Percentiles rank a stretch among this genome's conserved stretches.
phyloP scores from a whole-genome alignment of 1,140 invertebrate species.

The Drosophila pruinosa region DNA sequence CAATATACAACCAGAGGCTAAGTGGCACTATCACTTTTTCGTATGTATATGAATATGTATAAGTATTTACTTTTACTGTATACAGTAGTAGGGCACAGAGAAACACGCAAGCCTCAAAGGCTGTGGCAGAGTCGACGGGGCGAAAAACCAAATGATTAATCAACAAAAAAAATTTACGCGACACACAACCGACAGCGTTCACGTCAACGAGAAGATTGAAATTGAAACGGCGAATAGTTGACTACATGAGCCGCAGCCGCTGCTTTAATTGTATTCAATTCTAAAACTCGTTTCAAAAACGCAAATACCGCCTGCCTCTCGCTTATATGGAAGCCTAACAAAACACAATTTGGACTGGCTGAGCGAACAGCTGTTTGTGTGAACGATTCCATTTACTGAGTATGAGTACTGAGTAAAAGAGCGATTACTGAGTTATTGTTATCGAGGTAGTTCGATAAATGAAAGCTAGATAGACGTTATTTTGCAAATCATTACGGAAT shows the following conservation, averaged over 20 bases:
- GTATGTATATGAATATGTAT: conserved; percentile 31
- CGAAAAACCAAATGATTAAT: conserved; percentile 17
- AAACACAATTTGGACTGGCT: conserved; percentile 8
- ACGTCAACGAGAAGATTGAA: conserved; percentile 47
- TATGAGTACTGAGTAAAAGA: conserved; percentile 9
- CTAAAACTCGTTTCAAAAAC: conserved; percentile 49
- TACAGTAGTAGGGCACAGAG: not conserved
- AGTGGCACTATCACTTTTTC: conserved; percentile 43
- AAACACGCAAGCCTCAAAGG: conserved; percentile 6
- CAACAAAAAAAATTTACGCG: conserved; percentile 7
- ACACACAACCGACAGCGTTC: conserved; percentile 38
- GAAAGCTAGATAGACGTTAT: not conserved
- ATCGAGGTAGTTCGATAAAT: conserved; percentile 1
- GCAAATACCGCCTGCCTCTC: conserved; percentile 32
- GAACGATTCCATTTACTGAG: not conserved
- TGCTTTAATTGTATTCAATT: conserved; percentile 39
- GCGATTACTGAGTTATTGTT: conserved; percentile 10
- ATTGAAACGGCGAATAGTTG: conserved; percentile 31
- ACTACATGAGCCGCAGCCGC: conserved; percentile 21
- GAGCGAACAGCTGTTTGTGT: conserved; percentile 37
- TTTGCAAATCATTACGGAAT: not conserved
- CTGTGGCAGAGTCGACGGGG: conserved; percentile 5
- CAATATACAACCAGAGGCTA: conserved; percentile 30
- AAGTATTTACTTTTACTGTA: conserved; percentile 23
- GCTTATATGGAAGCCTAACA: conserved; percentile 22